phyloP scores from a whole-genome alignment of 2,888 invertebrate species.

The Frankliniella fusca region DNA sequence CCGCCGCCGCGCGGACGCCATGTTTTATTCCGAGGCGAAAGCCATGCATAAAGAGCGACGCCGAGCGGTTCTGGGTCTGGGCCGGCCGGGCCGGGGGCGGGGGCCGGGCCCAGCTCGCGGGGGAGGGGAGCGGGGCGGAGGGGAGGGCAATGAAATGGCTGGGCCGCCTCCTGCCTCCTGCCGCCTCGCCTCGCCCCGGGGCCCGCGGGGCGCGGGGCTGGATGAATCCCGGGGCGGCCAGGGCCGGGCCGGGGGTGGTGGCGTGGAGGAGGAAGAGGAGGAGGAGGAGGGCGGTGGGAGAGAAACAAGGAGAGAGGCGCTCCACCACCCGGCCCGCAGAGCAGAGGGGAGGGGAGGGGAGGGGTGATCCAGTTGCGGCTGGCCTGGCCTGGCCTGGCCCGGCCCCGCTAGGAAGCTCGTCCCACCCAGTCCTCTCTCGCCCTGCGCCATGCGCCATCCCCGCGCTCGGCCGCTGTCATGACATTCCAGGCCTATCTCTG shows the following conservation, averaged over 20 bases:
- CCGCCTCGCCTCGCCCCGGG: background rate
- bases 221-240: background rate
- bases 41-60: no score
- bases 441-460: no score
- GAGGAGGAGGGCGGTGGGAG: background rate
- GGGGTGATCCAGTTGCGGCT: background rate
- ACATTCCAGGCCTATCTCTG: background rate
- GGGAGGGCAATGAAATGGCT: background rate
- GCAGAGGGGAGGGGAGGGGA: no score
- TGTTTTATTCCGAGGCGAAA: no score
- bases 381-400: background rate
- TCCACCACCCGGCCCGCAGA: no score
- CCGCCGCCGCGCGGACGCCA: no score
- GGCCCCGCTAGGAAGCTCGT: background rate
- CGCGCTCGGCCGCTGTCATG: background rate
- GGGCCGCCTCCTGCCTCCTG: background rate
- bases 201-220: background rate
- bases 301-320: background rate
- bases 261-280: no score
- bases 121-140: background rate
- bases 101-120: background rate
- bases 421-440: background rate
- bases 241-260: background rate
- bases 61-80: no score
- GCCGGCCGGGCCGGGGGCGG: background rate